These are phyloP conservation scores for Oenanthe melanoleuca DNA, from an alignment of 2,113 vertebrate genomes.

Conservation along the genomic window DNA sequence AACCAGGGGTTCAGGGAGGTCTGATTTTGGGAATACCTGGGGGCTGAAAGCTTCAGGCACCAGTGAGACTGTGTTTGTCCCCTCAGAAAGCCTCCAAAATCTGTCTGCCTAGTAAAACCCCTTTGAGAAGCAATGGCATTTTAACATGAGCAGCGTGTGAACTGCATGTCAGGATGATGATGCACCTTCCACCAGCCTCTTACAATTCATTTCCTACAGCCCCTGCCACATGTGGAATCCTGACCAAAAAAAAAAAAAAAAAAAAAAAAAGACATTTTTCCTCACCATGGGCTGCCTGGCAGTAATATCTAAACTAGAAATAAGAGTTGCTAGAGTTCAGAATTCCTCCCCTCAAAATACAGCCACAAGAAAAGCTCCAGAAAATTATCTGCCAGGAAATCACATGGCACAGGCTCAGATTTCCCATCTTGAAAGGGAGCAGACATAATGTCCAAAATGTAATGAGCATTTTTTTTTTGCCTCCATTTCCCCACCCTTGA, in stretches of 20 bases:
- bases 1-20: background rate
- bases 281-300: background rate
- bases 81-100: background rate
- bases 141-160: background rate
- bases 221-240: background rate
- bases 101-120: background rate
- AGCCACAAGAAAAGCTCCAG: background rate
- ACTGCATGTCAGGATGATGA: background rate
- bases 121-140: background rate
- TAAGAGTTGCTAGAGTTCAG: slow-evolving; percentile 5
- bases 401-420: background rate
- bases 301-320: slow-evolving; percentile 25
- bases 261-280: background rate
- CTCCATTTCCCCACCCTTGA: background rate
- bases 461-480: background rate
- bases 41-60: background rate
- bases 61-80: background rate
- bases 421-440: background rate
- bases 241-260: too few relatives aligned
- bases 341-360: background rate
- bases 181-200: background rate
- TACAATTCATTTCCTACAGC: background rate
- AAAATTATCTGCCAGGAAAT: background rate
- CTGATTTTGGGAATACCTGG: background rate
- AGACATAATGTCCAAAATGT: background rate